phyloP scores from a whole-genome alignment of 2,888 invertebrate genomes.

The Fabriciana adippe region DNA sequence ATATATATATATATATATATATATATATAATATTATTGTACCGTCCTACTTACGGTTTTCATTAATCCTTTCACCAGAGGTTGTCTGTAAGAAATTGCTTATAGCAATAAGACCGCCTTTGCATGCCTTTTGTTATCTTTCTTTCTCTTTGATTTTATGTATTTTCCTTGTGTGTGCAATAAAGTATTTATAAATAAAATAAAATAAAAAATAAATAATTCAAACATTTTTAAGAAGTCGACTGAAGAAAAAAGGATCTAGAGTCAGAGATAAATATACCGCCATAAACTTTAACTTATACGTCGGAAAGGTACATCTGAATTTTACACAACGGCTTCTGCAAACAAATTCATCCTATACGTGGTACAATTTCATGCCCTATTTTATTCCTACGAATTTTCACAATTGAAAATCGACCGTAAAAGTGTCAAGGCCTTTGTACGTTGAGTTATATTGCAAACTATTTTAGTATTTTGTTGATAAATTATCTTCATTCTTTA shows the following conservation, averaged over 20 bases:
- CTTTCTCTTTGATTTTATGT: too few species aligned
- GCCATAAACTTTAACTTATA: constrained; percentile 45
- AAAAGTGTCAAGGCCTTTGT: constrained; percentile 61
- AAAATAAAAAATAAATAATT: too few species aligned
- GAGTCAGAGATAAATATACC: constrained; percentile 8
- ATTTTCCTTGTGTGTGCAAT: too few species aligned
- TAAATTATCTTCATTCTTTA: constrained; percentile 67
- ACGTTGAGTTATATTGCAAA: constrained; percentile 62
- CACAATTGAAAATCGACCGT: constrained; percentile 70
- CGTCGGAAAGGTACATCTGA: constrained; percentile 61
- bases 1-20: too few species aligned
- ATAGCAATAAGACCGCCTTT: too few species aligned
- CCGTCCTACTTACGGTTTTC: too few species aligned
- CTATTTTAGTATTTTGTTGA: constrained; percentile 64
- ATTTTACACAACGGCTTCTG: constrained; percentile 64
- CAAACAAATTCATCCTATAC: constrained; percentile 76
- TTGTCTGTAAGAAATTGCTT: too few species aligned
- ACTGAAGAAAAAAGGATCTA: background rate
- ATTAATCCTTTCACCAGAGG: too few species aligned
- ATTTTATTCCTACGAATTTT: constrained; percentile 74
- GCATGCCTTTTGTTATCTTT: too few species aligned
- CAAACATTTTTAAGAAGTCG: background rate
- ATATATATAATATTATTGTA: too few species aligned
- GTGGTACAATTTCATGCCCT: constrained; percentile 75
- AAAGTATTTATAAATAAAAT: too few species aligned